These are phyloP conservation scores for Lindbergichthys nudifrons DNA, from an alignment of 2,797 vertebrate species.

Conservation along the genomic window DNA sequence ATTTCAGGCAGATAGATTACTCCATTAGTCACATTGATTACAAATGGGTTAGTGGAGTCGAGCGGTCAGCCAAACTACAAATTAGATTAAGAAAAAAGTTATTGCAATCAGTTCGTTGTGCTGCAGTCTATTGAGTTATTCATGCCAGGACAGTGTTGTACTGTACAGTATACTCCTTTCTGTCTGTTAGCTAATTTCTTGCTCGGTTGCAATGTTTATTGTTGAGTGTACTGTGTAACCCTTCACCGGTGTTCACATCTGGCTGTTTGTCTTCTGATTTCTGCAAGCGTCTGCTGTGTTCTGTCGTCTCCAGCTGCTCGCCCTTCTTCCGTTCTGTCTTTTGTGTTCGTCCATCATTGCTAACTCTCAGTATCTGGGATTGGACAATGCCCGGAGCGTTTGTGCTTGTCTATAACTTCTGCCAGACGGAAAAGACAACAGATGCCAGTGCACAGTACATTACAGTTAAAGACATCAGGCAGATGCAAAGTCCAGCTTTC, in stretches of 20 bases:
- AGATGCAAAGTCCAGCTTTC: background rate
- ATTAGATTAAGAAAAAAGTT: slow-evolving; percentile 44
- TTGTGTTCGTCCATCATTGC: background rate
- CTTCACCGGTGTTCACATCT: slow-evolving; percentile 7
- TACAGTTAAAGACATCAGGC: background rate
- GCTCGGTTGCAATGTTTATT: background rate
- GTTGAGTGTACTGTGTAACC: background rate
- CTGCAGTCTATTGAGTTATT: slow-evolving; percentile 36
- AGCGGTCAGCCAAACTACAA: slow-evolving; percentile 54
- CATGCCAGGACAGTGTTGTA: background rate
- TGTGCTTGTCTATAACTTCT: slow-evolving; percentile 16
- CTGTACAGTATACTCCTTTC: background rate
- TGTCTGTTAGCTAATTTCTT: background rate
- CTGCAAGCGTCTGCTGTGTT: background rate
- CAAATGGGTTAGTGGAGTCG: slow-evolving; percentile 50
- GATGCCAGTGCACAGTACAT: slow-evolving; percentile 4
- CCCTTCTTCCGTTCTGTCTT: background rate
- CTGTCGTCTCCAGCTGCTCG: slow-evolving; percentile 15
- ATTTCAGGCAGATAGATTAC: slow-evolving; percentile 58
- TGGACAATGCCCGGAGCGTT: background rate
- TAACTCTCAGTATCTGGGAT: background rate
- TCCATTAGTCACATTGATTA: slow-evolving; percentile 69
- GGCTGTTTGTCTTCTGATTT: background rate
- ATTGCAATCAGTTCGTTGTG: slow-evolving; percentile 39
- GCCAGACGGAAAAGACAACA: slow-evolving; percentile 20